Evolutionary conservation across 2,888 invertebrate genomes (phyloP), one percentile per base, ranked within the genome.

Genomic region (Nesidiocoris tenuis): DNA sequence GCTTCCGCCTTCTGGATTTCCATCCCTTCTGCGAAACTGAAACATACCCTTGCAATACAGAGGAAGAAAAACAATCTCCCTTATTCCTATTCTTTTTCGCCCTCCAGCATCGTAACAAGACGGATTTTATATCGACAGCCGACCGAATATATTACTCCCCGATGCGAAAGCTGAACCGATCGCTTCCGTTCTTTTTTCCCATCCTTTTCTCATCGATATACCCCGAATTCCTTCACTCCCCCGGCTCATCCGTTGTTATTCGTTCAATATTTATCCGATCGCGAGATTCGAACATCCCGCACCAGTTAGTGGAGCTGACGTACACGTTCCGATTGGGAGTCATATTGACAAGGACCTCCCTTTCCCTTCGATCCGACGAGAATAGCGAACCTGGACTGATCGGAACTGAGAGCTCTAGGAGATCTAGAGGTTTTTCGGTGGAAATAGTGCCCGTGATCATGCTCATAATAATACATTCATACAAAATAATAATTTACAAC

Each of bases 111-210:
- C 72, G 72, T 72, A 72, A 72, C 72, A 72, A 72, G 72, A 72
- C 72, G 61, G 72, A 72, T 72, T 72, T 72, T 72, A 72, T 72
- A 72, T 72, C 55, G 72, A 72, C 72, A 72, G 72, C 70, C 21
- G 61, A 39, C 19, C 17, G 72, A 72, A 72, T 72, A 72, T 72
- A 72, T 72, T 72, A 72, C 72, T 61, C 24, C 39, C 67, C 67
- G 21, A 56, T 22, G 67, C 61, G 39, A 39, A 39, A 3, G 39
- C 39, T 7, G 59, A 59, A 59, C n/a, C 59, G 19, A 17, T 59
- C 19, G 59, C 19, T 59, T 59, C 59, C 59, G 19, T 61, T 63
- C 22, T 39, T 39, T 25, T 19, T 63, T 61, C 21, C 25, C 63
- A 19, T 25, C 39, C 39, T 39, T 39, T 39, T 39, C 39, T 39